These are phyloP conservation scores for Pristionchus entomophagus DNA, from an alignment of 2,888 invertebrate genomes.

Conservation along the genomic window DNA sequence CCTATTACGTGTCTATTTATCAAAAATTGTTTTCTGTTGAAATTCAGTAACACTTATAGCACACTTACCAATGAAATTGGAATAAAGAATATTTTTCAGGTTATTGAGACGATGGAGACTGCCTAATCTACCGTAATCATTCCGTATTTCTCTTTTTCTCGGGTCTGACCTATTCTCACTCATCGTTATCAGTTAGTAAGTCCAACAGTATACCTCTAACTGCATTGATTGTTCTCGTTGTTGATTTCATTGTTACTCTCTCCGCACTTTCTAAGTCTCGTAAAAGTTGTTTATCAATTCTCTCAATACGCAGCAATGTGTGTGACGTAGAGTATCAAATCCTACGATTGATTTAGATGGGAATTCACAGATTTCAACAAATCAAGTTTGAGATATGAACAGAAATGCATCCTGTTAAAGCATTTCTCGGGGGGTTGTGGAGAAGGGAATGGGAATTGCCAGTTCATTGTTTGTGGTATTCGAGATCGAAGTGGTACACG, in stretches of 20 bases:
- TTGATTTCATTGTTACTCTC: conserved; percentile 45
- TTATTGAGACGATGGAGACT: conserved; percentile 20
- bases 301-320: neutral
- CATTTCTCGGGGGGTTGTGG: neutral
- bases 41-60: neutral
- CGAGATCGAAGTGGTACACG: conserved; percentile 7
- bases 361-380: neutral
- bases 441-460: neutral
- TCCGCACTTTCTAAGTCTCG: neutral
- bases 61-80: neutral
- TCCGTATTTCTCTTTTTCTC: neutral
- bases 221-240: conserved; percentile 34
- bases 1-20: neutral
- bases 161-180: neutral
- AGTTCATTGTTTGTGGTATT: neutral
- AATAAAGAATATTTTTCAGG: neutral
- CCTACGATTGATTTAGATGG: neutral
- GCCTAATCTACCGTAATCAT: conserved; percentile 4
- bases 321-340: neutral
- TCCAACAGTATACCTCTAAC: neutral
- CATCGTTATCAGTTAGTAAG: neutral
- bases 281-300: conserved; percentile 27
- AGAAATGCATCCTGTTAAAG: neutral
- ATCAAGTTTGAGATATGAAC: neutral
- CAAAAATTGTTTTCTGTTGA: too few relatives aligned